These are phyloP conservation scores for Petrosia ficiformis DNA, from an alignment of 37 sponge, comb jelly and placozoan genomes.

Conservation along the genomic window DNA sequence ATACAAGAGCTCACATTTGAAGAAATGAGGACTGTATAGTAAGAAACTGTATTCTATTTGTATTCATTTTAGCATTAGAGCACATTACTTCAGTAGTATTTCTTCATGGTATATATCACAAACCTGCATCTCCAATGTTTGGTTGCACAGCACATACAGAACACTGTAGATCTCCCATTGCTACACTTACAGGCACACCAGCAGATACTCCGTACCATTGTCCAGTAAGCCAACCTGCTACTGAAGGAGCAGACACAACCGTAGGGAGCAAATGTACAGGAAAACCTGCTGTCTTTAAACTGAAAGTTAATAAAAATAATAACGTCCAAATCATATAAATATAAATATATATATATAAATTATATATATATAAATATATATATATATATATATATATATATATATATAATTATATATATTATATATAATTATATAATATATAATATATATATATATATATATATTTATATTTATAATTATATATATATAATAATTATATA, in stretches of 20 bases:
- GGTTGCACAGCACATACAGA: slow-evolving; percentile 63
- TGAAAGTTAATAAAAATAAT: slow-evolving; percentile 15
- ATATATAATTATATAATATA: too few relatives aligned
- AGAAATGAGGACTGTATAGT: too few relatives aligned
- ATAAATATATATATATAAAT: not conserved
- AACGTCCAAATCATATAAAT: not conserved
- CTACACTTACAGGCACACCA: slow-evolving; percentile 64
- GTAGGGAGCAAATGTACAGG: slow-evolving; percentile 67
- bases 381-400: too few relatives aligned
- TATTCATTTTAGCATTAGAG: too few relatives aligned
- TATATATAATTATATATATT: too few relatives aligned
- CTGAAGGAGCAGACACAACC: slow-evolving; percentile 30
- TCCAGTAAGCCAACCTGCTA: slow-evolving; percentile 47
- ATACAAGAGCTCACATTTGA: too few relatives aligned
- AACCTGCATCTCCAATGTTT: slow-evolving; percentile 53
- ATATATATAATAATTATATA: too few relatives aligned
- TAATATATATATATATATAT: too few relatives aligned
- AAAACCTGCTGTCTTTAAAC: slow-evolving; percentile 39
- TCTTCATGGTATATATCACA: not conserved
- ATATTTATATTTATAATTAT: too few relatives aligned
- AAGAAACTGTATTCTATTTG: too few relatives aligned
- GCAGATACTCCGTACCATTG: slow-evolving; percentile 62
- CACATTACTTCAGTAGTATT: too few relatives aligned
- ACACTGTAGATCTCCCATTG: slow-evolving; percentile 94
- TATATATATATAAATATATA: not conserved